Conservation (phyloP, 2,797 vertebrate species). For the Poecilia wingei region DNA sequence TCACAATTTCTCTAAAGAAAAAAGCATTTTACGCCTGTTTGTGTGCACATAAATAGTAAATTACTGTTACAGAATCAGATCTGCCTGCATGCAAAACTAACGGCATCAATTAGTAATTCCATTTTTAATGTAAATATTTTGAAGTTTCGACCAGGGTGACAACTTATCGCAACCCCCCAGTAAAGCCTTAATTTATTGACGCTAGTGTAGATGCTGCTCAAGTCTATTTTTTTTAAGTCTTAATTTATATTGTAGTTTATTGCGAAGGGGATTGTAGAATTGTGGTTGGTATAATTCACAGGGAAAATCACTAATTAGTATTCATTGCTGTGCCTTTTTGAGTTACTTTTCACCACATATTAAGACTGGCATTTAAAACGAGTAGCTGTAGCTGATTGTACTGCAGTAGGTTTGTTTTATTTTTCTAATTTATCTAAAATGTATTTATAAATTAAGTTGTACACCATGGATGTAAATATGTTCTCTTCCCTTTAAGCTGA, state of each 20-base stretch:
- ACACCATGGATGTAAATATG: conserved; percentile 88
- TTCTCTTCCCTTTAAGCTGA: conserved; percentile 61
- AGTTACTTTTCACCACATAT: conserved; percentile 79
- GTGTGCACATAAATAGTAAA: background rate
- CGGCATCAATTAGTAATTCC: background rate
- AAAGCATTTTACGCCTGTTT: background rate
- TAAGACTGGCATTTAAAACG: conserved; percentile 70
- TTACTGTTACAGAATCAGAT: background rate
- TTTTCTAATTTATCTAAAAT: conserved; percentile 87
- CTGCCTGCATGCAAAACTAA: background rate
- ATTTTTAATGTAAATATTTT: background rate
- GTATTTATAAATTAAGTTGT: conserved; percentile 95
- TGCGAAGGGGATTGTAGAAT: conserved; percentile 57
- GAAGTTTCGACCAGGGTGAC: conserved; percentile 27
- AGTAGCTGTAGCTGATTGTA: conserved; percentile 75
- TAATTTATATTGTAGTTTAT: conserved; percentile 79
- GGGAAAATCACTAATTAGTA: conserved; percentile 60
- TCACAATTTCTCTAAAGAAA: background rate
- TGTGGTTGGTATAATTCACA: conserved; percentile 65
- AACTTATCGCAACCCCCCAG: conserved; percentile 10
- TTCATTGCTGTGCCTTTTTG: conserved; percentile 74
- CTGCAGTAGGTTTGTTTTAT: conserved; percentile 65
- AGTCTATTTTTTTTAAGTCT: conserved; percentile 37
- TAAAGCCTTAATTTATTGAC: conserved; percentile 82
- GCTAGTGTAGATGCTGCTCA: conserved; percentile 58